Conservation (phyloP, 2,113 vertebrate species). For the Prietella phreatophila region DNA sequence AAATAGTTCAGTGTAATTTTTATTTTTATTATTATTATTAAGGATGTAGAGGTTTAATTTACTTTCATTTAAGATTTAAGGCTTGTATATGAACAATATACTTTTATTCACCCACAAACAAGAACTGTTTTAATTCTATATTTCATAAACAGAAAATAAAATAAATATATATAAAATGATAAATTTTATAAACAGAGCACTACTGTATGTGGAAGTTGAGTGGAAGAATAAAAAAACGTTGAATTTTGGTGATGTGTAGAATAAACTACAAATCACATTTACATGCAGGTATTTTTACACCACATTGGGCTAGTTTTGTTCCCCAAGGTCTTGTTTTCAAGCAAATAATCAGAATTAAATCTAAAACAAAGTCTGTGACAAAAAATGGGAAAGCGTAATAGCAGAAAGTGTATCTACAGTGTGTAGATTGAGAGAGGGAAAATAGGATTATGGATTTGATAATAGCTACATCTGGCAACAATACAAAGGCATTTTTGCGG, state of each 20-base stretch:
- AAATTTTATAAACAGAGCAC: too few relatives aligned
- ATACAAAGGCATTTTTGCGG: neutral
- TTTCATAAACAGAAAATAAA: too few relatives aligned
- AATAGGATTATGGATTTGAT: neutral
- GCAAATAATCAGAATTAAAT: neutral
- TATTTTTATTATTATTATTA: neutral
- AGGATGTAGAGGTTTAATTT: neutral
- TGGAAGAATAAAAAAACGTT: too few relatives aligned
- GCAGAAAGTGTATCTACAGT: neutral
- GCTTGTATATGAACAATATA: neutral
- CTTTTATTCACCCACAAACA: neutral
- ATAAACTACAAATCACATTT: too few relatives aligned
- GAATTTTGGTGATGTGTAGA: too few relatives aligned
- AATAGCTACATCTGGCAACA: neutral
- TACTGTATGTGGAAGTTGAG: too few relatives aligned
- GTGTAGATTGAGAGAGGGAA: neutral
- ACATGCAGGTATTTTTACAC: too few relatives aligned
- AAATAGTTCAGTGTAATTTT: too few relatives aligned
- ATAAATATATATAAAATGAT: too few relatives aligned
- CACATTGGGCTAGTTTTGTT: too few relatives aligned
- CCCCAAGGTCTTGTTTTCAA: too few relatives aligned
- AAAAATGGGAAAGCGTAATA: neutral
- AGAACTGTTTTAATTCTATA: too few relatives aligned
- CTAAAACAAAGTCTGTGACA: neutral
- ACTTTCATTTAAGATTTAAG: neutral